Base-by-base conservation (phyloP, 2,113 vertebrate genomes). In the Sapayoa aenigma region DNA sequence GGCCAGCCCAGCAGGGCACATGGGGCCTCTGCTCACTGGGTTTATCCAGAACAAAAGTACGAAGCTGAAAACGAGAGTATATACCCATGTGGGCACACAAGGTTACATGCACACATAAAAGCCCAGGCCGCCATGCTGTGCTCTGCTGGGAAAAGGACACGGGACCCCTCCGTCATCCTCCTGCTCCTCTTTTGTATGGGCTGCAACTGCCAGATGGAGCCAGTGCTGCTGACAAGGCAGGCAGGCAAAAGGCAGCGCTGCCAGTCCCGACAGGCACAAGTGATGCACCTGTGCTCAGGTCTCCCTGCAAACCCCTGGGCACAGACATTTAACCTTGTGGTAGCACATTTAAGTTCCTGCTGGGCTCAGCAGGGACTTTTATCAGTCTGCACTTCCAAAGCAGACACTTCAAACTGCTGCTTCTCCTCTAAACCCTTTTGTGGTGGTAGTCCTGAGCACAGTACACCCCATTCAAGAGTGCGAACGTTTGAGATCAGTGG, bases 251-350 rank as follows among this genome's bases (percentile, higher is more conserved):
- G 59, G 52, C 47, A 1, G 2, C 30, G 65, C 37, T 73, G 11
- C 12, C 25, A 69, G 59, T 85, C 79, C 68, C 68, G 42, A 55
- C 35, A 63, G 76, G 59, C 83, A 39, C 55, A 91, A 84, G 85
- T 22, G 68, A 68, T 4, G 9, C 68, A 89, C 96, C 83, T 87
- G 94, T 92, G 68, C 76, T 87, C 91, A 75, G 93, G 80, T 90
- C 76, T 84, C 69, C 68, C 60, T 84, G 69, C 42, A 77, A 77
- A 62, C 68, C 94, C 59, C 47, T 4, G 0, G 52, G 47, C 19
- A 47, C 35, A 73, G 79, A 63, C 44, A 73, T 84, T 78, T 89
- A 87, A 87, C 81, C 86, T 87, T 47, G 31, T 1, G 1, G 30
- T 24, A 89, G 37, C 68, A 78, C 56, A 41, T 81, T 86, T 30